A percentile compares a stretch with the other conserved stretches of the same genome.
phyloP scores from a whole-genome alignment of 35 echinoderm and acorn worm genomes.

The Chiridota heheva region DNA sequence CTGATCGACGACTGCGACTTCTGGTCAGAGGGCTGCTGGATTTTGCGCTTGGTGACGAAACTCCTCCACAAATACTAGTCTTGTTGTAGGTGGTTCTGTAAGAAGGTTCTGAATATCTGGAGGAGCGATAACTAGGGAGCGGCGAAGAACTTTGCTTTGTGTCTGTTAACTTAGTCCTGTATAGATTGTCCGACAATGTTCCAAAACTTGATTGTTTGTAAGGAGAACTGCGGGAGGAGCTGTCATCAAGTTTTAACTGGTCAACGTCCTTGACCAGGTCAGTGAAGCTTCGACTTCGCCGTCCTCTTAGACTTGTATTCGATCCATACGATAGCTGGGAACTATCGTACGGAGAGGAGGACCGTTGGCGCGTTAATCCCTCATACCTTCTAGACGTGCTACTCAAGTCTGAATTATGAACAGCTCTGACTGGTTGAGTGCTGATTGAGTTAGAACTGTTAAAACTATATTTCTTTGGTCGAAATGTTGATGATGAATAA shows the following conservation, averaged over 20 bases:
- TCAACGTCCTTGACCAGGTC: background rate
- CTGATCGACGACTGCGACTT: no score
- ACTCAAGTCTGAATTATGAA: conserved; percentile 22
- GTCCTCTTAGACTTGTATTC: background rate
- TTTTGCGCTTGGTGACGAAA: no score
- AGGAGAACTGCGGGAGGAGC: background rate
- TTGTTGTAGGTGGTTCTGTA: no score
- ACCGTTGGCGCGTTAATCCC: background rate
- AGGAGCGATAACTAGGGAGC: no score
- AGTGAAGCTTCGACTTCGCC: conserved; percentile 21
- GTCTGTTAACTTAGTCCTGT: conserved; percentile 8
- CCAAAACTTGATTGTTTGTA: conserved; percentile 37
- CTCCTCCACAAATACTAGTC: no score
- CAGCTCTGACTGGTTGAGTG: conserved; percentile 25
- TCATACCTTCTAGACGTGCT: background rate
- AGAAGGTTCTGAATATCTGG: no score
- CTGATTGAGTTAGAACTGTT: background rate
- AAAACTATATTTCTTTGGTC: conserved; percentile 37
- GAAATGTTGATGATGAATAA: conserved; percentile 7
- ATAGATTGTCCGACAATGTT: background rate
- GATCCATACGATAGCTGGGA: background rate
- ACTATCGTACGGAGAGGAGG: background rate
- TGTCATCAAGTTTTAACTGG: conserved; percentile 10
- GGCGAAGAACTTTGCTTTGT: no score
- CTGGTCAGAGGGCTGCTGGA: no score